Conservation (phyloP, 1,140 invertebrate genomes). For the Heliconius congener region DNA sequence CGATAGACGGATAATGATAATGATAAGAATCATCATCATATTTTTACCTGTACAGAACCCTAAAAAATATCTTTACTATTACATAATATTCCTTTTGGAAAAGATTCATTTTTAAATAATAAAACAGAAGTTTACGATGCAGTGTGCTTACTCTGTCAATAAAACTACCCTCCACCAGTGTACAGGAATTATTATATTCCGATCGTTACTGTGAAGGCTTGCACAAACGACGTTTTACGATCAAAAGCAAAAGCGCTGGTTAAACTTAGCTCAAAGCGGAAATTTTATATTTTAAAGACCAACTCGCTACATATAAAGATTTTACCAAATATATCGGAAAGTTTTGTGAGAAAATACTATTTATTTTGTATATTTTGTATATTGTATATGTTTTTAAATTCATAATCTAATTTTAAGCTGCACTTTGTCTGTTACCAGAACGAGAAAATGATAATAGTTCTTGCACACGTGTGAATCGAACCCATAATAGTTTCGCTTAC, state of each 20-base stretch:
- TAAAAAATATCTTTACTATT: background rate
- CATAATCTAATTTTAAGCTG: too few species aligned
- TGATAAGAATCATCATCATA: too few species aligned
- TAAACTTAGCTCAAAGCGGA: slow-evolving; percentile 3
- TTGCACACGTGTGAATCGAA: background rate
- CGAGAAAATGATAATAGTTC: background rate
- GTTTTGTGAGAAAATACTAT: background rate
- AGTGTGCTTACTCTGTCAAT: background rate
- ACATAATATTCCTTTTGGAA: background rate
- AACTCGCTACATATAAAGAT: background rate
- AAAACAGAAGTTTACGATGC: background rate
- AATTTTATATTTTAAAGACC: slow-evolving; percentile 11
- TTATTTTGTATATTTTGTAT: background rate
- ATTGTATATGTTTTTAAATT: background rate
- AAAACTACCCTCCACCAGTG: background rate
- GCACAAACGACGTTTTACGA: slow-evolving; percentile 15
- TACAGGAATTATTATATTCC: slow-evolving; percentile 14
- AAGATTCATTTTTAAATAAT: background rate
- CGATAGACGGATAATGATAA: too few species aligned
- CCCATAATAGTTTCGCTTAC: background rate
- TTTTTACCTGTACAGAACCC: too few species aligned
- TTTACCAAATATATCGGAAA: background rate
- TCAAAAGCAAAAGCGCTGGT: slow-evolving; percentile 2
- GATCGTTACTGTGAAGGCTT: slow-evolving; percentile 3
- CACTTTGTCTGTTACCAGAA: background rate